Base-by-base conservation (phyloP, 2,113 vertebrate genomes). In the Sapajus apella region DNA sequence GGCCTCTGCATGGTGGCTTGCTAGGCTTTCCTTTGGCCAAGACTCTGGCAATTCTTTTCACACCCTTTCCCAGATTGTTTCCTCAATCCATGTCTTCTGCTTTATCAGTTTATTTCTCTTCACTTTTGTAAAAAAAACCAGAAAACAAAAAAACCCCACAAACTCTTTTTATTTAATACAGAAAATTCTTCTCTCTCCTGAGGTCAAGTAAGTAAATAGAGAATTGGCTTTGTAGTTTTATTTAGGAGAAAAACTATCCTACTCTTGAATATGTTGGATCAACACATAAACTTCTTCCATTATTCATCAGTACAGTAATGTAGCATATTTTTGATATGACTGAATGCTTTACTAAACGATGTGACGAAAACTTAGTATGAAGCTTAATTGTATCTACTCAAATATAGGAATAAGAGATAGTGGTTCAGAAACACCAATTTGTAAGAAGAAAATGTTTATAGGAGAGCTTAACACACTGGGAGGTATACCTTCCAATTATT, bases 271-370 rank as follows among this genome's bases (percentile, higher is more conserved):
- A 79, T n/a, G 73, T 8, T 83, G 64, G 86, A 77, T 77, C 80
- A 85, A 92, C 8, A 96, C 30, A 94, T 45, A 86, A 95, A 72
- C 70, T 86, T 47, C 18, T 94, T 90, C 90, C 40, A 87, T 91
- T 56, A 91, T 70, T 82, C 73, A 83, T 21, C 45, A 91, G 75
- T 17, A 77, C 0, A 94, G 16, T 40, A 93, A 95, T 37, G 61
- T 0, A 72, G 18, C 70, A 30, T 35, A 61, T 18, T 89, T 92
- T 23, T 58, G 27, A 88, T 52, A 85, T 27, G 13, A 58, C 11
- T 55, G 58, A 47, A 83, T 64, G 45, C 8, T 61, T 75, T 80
- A 89, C 14, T n/a, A 79, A 84, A 84, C 25, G 61, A 93, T 32
- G 30, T 18, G 21, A 80, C 90, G 64, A 61, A 87, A 70, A 86